Conservation (phyloP, 1,140 invertebrate species). For the Drosophila sechellia region DNA sequence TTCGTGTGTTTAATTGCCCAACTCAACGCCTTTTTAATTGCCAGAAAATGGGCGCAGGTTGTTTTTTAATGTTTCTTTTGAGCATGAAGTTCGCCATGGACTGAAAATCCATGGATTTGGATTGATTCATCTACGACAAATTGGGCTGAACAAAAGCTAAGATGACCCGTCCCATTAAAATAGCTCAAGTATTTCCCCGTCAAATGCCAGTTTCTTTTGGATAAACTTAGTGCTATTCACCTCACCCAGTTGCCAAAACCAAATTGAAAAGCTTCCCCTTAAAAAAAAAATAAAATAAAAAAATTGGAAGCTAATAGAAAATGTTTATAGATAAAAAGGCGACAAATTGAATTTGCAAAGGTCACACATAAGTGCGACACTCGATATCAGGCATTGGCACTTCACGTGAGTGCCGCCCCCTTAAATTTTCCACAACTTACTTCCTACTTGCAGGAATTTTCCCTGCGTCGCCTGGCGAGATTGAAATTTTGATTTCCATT, state of each 20-base stretch:
- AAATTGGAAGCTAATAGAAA: slow-evolving; percentile 63
- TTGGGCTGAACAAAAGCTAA: neutral
- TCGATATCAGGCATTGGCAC: slow-evolving; percentile 74
- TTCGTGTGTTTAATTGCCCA: slow-evolving; percentile 78
- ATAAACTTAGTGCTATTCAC: slow-evolving; percentile 17
- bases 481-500: slow-evolving; percentile 69
- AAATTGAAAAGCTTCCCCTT: slow-evolving; percentile 33
- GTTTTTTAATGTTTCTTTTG: slow-evolving; percentile 33
- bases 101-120: slow-evolving; percentile 47
- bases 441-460: slow-evolving; percentile 44
- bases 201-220: slow-evolving; percentile 1
- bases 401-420: slow-evolving; percentile 34
- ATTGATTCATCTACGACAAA: slow-evolving; percentile 7
- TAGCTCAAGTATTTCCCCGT: slow-evolving; percentile 10
- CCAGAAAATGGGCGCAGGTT: slow-evolving; percentile 21
- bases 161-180: slow-evolving; percentile 7
- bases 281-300: too few relatives aligned
- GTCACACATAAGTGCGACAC: slow-evolving; percentile 79
- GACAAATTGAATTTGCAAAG: slow-evolving; percentile 83
- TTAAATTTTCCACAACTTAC: slow-evolving; percentile 21
- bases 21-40: slow-evolving; percentile 81
- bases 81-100: slow-evolving; percentile 24
- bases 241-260: slow-evolving; percentile 13
- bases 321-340: slow-evolving; percentile 81
- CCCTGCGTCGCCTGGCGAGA: neutral